These are phyloP conservation scores for Orthonevra nobilis DNA, from an alignment of 2,888 invertebrate genomes.

Conservation along the genomic window DNA sequence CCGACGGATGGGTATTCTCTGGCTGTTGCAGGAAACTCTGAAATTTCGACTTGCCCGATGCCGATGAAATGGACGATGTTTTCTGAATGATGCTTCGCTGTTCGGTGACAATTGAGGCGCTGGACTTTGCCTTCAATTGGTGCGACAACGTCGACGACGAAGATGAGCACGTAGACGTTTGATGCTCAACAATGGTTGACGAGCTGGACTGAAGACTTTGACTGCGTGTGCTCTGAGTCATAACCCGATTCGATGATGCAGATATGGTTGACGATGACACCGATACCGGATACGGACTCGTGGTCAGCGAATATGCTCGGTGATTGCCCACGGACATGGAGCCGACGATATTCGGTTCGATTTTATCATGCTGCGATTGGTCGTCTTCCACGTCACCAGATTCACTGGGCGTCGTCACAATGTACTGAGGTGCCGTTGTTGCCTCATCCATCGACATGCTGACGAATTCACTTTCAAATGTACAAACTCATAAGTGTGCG, in stretches of 20 bases:
- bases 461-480: conserved; percentile 53
- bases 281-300: conserved; percentile 47
- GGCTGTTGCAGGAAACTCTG: conserved; percentile 80
- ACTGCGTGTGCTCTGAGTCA: conserved; percentile 75
- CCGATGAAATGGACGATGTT: conserved; percentile 71
- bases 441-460: conserved; percentile 72
- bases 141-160: conserved; percentile 79
- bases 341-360: conserved; percentile 71
- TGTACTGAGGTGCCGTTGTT: conserved; percentile 77
- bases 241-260: conserved; percentile 63
- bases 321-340: conserved; percentile 59
- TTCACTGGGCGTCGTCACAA: conserved; percentile 79
- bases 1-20: conserved; percentile 74
- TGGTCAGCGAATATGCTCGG: conserved; percentile 49
- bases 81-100: conserved; percentile 76
- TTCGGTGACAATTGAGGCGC: conserved; percentile 78
- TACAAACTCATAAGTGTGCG: conserved; percentile 56
- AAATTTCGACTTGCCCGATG: conserved; percentile 77
- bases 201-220: conserved; percentile 78
- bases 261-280: conserved; percentile 61
- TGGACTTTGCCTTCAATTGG: conserved; percentile 79
- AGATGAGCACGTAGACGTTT: conserved; percentile 68
- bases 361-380: conserved; percentile 66
- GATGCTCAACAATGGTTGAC: conserved; percentile 74
- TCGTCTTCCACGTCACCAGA: conserved; percentile 76